Conservation (phyloP, 1,140 invertebrate species). For the Halyomorpha halys region DNA sequence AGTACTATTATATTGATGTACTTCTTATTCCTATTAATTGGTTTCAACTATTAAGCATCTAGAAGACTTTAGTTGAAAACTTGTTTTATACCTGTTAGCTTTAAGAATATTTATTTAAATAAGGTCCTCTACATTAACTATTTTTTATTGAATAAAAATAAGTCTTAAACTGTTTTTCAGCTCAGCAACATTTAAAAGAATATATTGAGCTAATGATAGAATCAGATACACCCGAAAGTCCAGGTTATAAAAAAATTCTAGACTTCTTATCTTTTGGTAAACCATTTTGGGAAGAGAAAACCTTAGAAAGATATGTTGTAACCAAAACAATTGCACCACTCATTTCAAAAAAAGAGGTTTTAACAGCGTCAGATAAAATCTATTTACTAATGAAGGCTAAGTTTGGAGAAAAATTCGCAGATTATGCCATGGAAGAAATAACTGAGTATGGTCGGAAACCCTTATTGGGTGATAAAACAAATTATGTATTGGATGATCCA, state of each 20-base stretch:
- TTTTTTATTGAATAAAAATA: too few relatives aligned
- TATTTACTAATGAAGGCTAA: not conserved
- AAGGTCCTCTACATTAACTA: too few relatives aligned
- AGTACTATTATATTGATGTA: too few relatives aligned
- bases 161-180: not conserved
- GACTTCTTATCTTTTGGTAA: not conserved
- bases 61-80: too few relatives aligned
- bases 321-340: not conserved
- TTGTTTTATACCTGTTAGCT: too few relatives aligned
- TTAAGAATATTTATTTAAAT: too few relatives aligned
- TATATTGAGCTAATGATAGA: not conserved
- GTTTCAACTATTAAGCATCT: too few relatives aligned
- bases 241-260: not conserved
- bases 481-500: not conserved
- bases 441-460: not conserved
- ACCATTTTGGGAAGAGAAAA: conserved; percentile 9
- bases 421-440: conserved; percentile 4
- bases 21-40: too few relatives aligned
- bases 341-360: not conserved
- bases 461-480: not conserved
- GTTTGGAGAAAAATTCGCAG: not conserved
- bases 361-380: not conserved
- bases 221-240: not conserved
- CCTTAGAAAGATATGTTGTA: not conserved
- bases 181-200: not conserved